Percentiles rank a stretch among this genome's conserved stretches.
Conservation (phyloP, 2,888 invertebrate genomes). For the Colletes collaris region DNA sequence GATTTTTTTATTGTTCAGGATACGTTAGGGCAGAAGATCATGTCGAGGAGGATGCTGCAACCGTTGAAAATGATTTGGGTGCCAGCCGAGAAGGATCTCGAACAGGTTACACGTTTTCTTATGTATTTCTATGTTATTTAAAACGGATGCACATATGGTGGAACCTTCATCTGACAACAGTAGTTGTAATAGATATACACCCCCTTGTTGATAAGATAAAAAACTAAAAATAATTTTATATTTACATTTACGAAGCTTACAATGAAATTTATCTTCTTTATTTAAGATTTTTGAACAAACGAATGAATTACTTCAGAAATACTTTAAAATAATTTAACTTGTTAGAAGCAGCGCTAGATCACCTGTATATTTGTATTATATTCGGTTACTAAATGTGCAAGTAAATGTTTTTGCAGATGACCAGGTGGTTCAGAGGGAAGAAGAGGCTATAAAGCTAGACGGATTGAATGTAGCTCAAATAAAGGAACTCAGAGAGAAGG, state of each 20-base stretch:
- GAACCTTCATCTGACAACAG: constrained; percentile 1
- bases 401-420: constrained; percentile 87
- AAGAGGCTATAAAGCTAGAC: constrained; percentile 98
- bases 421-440: constrained; percentile 95
- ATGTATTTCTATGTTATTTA: constrained; percentile 13
- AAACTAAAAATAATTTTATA: constrained; percentile 6
- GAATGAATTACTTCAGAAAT: no score
- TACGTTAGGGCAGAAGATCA: constrained; percentile 82
- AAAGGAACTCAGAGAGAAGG: constrained; percentile 94
- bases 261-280: background rate
- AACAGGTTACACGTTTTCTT: constrained; percentile 87
- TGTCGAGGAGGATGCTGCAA: constrained; percentile 85
- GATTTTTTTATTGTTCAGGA: constrained; percentile 64
- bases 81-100: constrained; percentile 94
- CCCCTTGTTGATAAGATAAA: background rate
- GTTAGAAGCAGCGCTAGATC: no score
- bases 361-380: no score
- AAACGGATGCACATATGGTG: constrained; percentile 3
- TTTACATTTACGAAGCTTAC: background rate
- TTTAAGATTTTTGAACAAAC: background rate
- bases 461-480: constrained; percentile 97
- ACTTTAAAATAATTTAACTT: no score
- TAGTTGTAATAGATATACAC: background rate
- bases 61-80: constrained; percentile 91
- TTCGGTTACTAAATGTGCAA: background rate